Base-by-base conservation (phyloP, 2,888 invertebrate genomes). In the Nomada flava region DNA sequence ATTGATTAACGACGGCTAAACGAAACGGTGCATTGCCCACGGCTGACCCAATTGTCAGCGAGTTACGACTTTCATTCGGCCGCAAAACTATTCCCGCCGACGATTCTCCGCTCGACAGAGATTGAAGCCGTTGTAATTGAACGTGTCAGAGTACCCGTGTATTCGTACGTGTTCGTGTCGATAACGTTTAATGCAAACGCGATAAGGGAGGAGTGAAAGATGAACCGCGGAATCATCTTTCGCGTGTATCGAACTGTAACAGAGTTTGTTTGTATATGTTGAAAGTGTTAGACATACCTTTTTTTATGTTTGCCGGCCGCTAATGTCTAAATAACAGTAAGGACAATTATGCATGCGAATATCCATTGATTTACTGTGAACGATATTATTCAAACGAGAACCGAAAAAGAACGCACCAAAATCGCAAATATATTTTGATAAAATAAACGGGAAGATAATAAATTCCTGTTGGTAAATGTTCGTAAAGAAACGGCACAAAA, bases 1-100 rank as follows among this genome's bases (percentile, higher is more conserved):
- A 84, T 73, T 76, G 76, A 83, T 84, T 84, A 84, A 84, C 62
- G 80, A 77, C 68, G 73, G 29, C 60, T 53, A 71, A 77, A 77
- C 74, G 80, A 80, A 75, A 59, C 60, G 63, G 53, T 67, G 55
- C 52, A 67, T 73, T 11, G 74, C 63, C 82, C 68, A 64, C 72
- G 64, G 13, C 18, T 82, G 85, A 79, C 78, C 85, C 75, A 79
- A 84, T 85, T 85, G 78, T 79, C 67, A 69, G 59, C 47, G 59
- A 47, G 63, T 53, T 23, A 60, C 71, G 65, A 76, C 80, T 81
- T 80, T 81, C 74, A 69, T 76, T 52, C 76, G 26, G 23, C 69
- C 11, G 63, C 26, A 70, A 64, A 64, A 78, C 63, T 70, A 82
- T 47, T 68, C 50, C 63, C 20, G 20, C 42, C 50, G 23, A 50